phyloP scores from a whole-genome alignment of 2,888 invertebrate species.

The Macrosiphum euphorbiae region DNA sequence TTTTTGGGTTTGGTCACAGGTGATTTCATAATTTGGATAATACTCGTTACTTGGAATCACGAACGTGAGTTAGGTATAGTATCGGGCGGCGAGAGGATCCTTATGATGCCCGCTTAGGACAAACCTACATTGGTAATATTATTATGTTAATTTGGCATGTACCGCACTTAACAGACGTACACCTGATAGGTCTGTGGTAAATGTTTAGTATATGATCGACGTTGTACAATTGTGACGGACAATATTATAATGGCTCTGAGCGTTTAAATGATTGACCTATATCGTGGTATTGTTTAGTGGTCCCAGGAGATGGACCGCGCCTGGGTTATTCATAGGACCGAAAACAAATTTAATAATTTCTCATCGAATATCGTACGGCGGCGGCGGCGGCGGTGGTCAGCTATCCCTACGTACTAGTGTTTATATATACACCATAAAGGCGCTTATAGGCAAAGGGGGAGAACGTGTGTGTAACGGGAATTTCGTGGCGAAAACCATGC shows the following conservation, averaged over 20 bases:
- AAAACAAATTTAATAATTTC: background rate
- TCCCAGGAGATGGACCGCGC: background rate
- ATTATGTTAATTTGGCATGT: background rate
- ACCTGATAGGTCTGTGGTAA: background rate
- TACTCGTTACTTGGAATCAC: background rate
- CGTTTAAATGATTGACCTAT: background rate
- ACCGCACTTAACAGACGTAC: background rate
- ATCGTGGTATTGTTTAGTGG: background rate
- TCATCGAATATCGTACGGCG: background rate
- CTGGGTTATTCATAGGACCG: background rate
- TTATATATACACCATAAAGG: background rate
- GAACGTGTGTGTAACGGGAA: background rate
- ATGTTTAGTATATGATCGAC: background rate
- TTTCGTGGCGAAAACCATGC: background rate
- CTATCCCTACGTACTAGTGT: background rate
- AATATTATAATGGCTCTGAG: background rate
- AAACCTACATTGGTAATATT: background rate
- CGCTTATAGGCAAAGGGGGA: background rate
- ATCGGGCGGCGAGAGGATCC: background rate
- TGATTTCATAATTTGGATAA: background rate
- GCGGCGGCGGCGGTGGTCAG: background rate
- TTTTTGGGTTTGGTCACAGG: background rate
- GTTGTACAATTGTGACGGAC: background rate
- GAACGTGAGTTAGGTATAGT: background rate
- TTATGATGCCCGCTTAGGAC: background rate